phyloP scores from a whole-genome alignment of 2,888 invertebrate genomes.

The Heliconius hortense region DNA sequence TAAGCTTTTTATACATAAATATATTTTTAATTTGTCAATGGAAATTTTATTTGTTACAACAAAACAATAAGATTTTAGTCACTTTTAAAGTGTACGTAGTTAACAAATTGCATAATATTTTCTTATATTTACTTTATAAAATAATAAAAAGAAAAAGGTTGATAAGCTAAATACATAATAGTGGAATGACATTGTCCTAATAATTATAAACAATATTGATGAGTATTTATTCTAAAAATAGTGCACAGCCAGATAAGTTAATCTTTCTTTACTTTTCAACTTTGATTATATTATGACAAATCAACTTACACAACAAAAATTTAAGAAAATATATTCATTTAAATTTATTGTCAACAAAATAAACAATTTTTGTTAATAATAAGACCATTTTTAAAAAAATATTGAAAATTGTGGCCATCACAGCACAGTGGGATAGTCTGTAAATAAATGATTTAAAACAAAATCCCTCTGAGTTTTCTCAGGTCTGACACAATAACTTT shows the following conservation, averaged over 20 bases:
- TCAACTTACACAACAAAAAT: no score
- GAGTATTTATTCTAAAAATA: not conserved
- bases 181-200: not conserved
- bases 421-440: not conserved
- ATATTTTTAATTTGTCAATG: no score
- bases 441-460: no score
- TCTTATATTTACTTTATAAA: not conserved
- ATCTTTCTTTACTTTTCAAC: not conserved
- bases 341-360: not conserved
- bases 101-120: not conserved
- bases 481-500: no score
- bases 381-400: not conserved
- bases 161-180: not conserved
- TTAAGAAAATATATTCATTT: not conserved
- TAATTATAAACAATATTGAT: conserved; percentile 3
- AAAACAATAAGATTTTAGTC: not conserved
- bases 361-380: not conserved
- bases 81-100: not conserved
- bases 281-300: not conserved
- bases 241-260: not conserved
- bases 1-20: not conserved
- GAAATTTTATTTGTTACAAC: no score
- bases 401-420: no score
- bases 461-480: no score
- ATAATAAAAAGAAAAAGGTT: not conserved